Base-by-base conservation (phyloP, 30 jellyfish, hydroid and myxozoan species). In the Chrysaora quinquecirrha region DNA sequence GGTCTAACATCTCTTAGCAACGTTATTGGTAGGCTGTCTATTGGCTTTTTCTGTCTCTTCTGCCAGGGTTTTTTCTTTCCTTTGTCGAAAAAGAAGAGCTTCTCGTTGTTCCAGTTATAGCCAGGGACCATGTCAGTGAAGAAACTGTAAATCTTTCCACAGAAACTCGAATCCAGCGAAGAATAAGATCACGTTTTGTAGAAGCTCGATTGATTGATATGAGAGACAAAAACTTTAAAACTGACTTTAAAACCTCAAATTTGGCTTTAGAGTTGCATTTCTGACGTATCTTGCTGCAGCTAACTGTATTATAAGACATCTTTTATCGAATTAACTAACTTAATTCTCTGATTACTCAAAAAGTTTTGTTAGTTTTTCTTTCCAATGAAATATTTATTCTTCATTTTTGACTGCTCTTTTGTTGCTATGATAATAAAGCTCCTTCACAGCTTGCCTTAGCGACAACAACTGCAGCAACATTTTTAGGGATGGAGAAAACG, bases 51-150 rank as follows among this genome's bases (percentile, higher is more conserved):
- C 70, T 60, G 87, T 28, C 87, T 20, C 61, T 73, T 84, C 18
- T 48, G 81, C 83, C 83, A 63, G 25, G 60, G 69, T n/a, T 16
- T 62, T 1, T 43, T 74, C 68, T 84, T 72, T 31, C 43, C 83
- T 38, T 72, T 84, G 77, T 73, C 87, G 50, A 74, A 84, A 48
- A 74, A 73, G 48, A 74, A 84, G 20, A 74, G 87, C 48, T 82
- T 64, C 25, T 82, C 80, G 23, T 66, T 71, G 79, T 69, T 56
- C 92, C 92, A 82, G 60, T 31, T 27, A 30, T 22, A 23, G 27
- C 60, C 64, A 24, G 73, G 35, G 12, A 75, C 16, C 73, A 60
- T 60, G 9, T 73, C 84, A 1, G n/a, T n/a, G n/a, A n/a, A n/a
- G n/a, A n/a, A n/a, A n/a, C n/a, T n/a, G n/a, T 38, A 38, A 14